These are phyloP conservation scores for Drosophila tanythrix DNA, from an alignment of 2,888 invertebrate species.

Conservation along the genomic window DNA sequence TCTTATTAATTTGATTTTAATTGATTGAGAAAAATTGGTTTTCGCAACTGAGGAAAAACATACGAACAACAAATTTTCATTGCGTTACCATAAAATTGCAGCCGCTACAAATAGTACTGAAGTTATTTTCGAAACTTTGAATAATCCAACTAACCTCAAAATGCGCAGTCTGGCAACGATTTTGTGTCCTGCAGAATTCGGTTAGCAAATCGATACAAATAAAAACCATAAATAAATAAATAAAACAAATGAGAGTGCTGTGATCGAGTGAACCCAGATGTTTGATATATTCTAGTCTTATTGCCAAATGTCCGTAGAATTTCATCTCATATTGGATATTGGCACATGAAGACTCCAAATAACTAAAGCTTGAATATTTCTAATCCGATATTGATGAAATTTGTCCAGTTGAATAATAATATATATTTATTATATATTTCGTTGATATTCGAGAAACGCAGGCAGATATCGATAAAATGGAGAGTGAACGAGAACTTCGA, in stretches of 20 bases:
- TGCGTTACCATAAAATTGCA: neutral
- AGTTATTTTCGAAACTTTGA: neutral
- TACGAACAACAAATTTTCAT: neutral
- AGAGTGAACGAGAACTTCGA: too few relatives aligned
- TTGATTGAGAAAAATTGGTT: slow-evolving; percentile 5
- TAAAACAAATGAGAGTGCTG: neutral
- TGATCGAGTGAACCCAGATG: neutral
- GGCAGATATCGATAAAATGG: neutral
- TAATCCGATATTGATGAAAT: neutral
- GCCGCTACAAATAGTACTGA: neutral
- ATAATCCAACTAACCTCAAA: neutral
- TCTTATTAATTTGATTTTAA: slow-evolving; percentile 22
- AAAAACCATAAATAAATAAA: neutral
- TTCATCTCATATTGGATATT: neutral
- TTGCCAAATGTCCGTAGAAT: neutral
- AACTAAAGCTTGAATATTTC: neutral
- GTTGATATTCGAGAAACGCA: neutral
- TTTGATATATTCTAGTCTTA: neutral
- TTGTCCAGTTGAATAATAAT: neutral
- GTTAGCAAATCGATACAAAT: neutral
- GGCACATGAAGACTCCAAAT: neutral
- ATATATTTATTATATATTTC: too few relatives aligned
- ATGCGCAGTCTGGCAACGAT: neutral
- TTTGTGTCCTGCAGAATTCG: too few relatives aligned
- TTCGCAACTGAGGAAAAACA: neutral